Evolutionary conservation across 1,140 invertebrate genomes (phyloP).

Genomic region (Brachionus rotundiformis): DNA sequence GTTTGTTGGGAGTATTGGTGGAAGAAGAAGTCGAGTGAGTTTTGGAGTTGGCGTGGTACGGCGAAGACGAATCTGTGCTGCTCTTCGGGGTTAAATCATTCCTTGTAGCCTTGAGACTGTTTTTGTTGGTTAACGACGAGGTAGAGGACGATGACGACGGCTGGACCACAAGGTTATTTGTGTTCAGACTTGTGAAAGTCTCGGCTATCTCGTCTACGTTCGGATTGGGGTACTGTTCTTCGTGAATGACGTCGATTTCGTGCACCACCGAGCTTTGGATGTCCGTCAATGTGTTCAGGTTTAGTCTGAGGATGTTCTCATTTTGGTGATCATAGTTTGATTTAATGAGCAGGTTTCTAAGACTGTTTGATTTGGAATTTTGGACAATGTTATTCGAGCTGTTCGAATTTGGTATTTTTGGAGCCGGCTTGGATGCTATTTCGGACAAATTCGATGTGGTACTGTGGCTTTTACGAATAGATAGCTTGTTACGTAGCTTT

Average conservation of each 20-base stretch:
- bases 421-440: not conserved
- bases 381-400: not conserved
- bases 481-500: conserved; percentile 28
- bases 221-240: conserved; percentile 17
- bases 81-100: conserved; percentile 39
- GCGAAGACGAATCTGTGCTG: conserved; percentile 15
- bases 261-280: not conserved
- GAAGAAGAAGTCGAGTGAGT: not conserved
- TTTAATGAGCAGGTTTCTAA: conserved; percentile 7
- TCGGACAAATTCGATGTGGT: conserved; percentile 36
- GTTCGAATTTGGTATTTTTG: conserved; percentile 26
- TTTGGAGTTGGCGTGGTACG: conserved; percentile 22
- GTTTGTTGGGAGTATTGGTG: not conserved
- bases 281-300: not conserved
- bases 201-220: conserved; percentile 6
- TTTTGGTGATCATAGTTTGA: not conserved
- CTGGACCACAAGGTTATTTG: not conserved
- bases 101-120: conserved; percentile 8
- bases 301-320: not conserved
- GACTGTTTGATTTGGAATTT: conserved; percentile 15
- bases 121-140: not conserved
- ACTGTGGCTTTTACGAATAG: conserved; percentile 43
- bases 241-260: conserved; percentile 28
- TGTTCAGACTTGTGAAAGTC: not conserved
- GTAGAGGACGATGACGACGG: not conserved